Base-by-base conservation (phyloP, 2,888 invertebrate species). In the Dicyrtomina minuta region DNA sequence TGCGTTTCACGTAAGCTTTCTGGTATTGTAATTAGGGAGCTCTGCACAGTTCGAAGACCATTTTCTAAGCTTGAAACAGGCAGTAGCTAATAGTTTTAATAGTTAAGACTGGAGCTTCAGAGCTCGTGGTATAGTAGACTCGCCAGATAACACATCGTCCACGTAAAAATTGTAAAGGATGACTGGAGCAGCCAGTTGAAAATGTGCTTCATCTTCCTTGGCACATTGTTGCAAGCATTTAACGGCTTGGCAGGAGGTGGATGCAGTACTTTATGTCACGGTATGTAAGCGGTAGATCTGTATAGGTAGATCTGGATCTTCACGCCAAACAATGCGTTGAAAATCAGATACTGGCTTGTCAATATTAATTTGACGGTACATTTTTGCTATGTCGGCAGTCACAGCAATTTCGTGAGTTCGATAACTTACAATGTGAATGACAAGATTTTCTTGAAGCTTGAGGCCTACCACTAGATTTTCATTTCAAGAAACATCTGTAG, bases 291-390 rank as follows among this genome's bases (percentile, higher is more conserved):
- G 55, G 22, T 75, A 74, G 0, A 71, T 70, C 26, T 70, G 43
- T 4, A 79, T 58, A 12, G 70, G 68, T 17, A 79, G 68, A 6
- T 56, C 39, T 17, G 73, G 70, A 49, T 73, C 24, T 5, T 72
- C 61, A 33, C 80, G 66, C 82, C 81, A 82, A 3, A 82, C 59
- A 4, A 83, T 81, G 13, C 79, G 62, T 61, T 81, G 81, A 12
- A 79, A 75, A 20, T 77, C 33, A 13, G 77, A 68, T 55, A 81
- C 78, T 1, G 73, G 70, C 1, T 70, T 58, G 12, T 75, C 17
- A 0, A 80, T 66, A 22, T 64, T 22, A 26, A 81, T 73, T 66
- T 79, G 78, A 1, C 78, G 73, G 59, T 58, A 81, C 77, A 80
- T 80, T 67, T 80, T 77, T 12, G 70, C 65, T 24, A 81, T 71